Base-by-base conservation (phyloP, 2,797 vertebrate genomes). In the Lateolabrax maculatus region DNA sequence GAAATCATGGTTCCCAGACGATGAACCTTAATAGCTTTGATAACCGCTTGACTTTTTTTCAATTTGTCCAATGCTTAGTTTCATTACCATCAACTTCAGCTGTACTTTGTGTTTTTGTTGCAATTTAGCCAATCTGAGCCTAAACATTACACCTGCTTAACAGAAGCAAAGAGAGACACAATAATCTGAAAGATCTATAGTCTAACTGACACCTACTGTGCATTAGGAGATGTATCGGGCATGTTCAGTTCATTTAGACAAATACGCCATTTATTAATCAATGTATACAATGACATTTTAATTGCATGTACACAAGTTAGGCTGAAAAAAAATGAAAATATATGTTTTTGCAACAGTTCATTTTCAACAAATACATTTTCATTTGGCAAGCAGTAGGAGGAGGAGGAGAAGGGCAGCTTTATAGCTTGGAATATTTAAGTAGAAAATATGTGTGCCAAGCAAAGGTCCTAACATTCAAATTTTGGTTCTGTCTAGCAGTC, bases 281-380 rank as follows among this genome's bases (percentile, higher is more conserved):
- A 77, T 55, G 13, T 4, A 34, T 21, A 37, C 66, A 27, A 63
- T 58, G 5, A 57, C 49, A 52, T 73, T 75, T 79, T 87, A 77
- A 83, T 84, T 83, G 64, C 36, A 67, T 56, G 57, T 70, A 82
- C 16, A 19, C 39, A 21, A 57, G 73, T 74, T 8, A 63, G 80
- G 71, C 37, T 67, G 49, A 61, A 73, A 57, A 68, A 12, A 64
- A 79, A 75, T 72, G 2, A 57, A 53, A 23, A 46, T 19, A 37
- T 19, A 53, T 2, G 3, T 9, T 27, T 43, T 63, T 23, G 8
- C 18, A 53, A 73, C 52, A 37, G 25, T 51, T 76, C 1, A 34
- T 19, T 62, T 34, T 53, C 8, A 55, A 58, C 27, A 65, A 51
- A 64, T 48, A 31, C 1, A 25, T 72, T 73, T 56, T 64, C 51